Conservation (phyloP, 2,113 vertebrate species). For the Rhinolophus sinicus region DNA sequence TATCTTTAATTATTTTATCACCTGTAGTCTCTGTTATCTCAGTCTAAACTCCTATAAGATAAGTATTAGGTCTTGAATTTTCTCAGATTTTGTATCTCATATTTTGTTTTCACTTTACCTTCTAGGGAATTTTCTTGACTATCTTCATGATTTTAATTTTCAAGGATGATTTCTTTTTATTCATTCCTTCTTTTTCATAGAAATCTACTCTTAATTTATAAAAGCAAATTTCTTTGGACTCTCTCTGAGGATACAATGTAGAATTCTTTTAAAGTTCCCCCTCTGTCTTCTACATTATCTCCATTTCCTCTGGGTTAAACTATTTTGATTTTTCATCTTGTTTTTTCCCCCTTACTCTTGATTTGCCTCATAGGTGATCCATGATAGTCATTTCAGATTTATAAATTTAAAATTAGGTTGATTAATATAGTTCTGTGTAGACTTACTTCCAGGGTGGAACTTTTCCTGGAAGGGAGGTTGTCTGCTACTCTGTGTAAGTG, state of each 20-base stretch:
- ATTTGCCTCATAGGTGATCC: background rate
- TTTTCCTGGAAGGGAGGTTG: background rate
- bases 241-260: background rate
- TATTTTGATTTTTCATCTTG: slow-evolving; percentile 33
- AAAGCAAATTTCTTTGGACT: slow-evolving; percentile 38
- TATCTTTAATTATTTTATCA: slow-evolving; percentile 43
- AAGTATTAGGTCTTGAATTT: slow-evolving; percentile 45
- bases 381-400: background rate
- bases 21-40: slow-evolving; percentile 51
- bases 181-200: slow-evolving; percentile 34
- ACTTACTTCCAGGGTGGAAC: background rate
- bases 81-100: slow-evolving; percentile 35
- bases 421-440: background rate
- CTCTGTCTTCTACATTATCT: slow-evolving; percentile 5
- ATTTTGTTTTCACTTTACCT: slow-evolving; percentile 19
- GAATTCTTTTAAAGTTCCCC: slow-evolving; percentile 27
- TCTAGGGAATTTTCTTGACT: slow-evolving; percentile 26
- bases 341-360: background rate
- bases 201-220: slow-evolving; percentile 55
- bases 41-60: slow-evolving; percentile 11
- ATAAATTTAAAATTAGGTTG: background rate
- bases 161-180: slow-evolving; percentile 42
- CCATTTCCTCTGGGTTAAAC: background rate
- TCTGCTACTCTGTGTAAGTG: background rate
- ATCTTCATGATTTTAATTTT: slow-evolving; percentile 59